Evolutionary conservation across 2,888 invertebrate species (phyloP).

Genomic region (Amorpha juglandis): DNA sequence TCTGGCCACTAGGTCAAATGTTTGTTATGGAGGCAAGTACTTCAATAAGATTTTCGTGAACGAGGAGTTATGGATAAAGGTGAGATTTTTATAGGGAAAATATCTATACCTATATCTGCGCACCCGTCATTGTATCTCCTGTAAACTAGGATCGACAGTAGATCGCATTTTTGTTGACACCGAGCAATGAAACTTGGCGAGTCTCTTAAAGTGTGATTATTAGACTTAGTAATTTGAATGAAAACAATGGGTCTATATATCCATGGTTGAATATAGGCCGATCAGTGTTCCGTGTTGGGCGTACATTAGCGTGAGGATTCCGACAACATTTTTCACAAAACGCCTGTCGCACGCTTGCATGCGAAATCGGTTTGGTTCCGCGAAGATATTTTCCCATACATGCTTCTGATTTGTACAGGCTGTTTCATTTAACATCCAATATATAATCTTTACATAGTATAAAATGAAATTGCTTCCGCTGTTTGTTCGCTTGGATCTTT

Average conservation of each 20-base stretch:
- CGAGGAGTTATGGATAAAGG: background rate
- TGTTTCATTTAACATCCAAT: background rate
- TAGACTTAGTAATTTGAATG: slow-evolving; percentile 17
- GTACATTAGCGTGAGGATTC: slow-evolving; percentile 68
- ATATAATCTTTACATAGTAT: background rate
- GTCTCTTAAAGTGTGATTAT: background rate
- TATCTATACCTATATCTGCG: too few relatives aligned
- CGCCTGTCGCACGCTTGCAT: slow-evolving; percentile 62
- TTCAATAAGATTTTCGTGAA: background rate
- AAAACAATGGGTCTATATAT: slow-evolving; percentile 34
- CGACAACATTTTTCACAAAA: slow-evolving; percentile 66
- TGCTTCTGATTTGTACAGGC: slow-evolving; percentile 37
- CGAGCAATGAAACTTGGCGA: too few relatives aligned
- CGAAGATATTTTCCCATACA: slow-evolving; percentile 61
- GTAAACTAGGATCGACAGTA: too few relatives aligned
- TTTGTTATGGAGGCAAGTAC: too few relatives aligned
- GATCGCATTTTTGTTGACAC: too few relatives aligned
- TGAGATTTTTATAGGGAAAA: too few relatives aligned
- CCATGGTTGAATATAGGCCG: slow-evolving; percentile 60
- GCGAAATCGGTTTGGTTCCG: slow-evolving; percentile 63
- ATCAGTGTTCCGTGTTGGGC: slow-evolving; percentile 57
- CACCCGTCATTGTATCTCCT: too few relatives aligned
- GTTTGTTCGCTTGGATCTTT: too few relatives aligned
- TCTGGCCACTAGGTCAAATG: too few relatives aligned
- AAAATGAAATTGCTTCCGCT: too few relatives aligned